Evolutionary conservation across 2,888 invertebrate species (phyloP).

Genomic region (Epicampocera succincta): DNA sequence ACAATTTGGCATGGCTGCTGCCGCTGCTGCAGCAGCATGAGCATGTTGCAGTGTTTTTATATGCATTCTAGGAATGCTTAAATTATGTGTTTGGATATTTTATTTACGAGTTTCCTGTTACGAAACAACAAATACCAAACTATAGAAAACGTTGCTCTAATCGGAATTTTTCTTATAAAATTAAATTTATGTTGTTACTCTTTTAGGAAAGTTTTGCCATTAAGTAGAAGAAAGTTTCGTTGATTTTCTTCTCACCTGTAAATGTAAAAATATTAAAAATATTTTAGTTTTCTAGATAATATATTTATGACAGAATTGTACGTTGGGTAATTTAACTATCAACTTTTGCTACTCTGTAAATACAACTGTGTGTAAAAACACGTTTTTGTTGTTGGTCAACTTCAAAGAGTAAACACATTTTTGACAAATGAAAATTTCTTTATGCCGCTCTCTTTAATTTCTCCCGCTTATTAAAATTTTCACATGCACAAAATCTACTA

Average conservation of each 20-base stretch:
- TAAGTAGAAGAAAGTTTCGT: slow-evolving; percentile 4
- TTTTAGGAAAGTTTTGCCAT: slow-evolving; percentile 54
- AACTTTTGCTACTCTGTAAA: slow-evolving; percentile 18
- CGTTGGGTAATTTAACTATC: slow-evolving; percentile 28
- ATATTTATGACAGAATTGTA: slow-evolving; percentile 34
- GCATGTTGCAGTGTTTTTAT: slow-evolving; percentile 79
- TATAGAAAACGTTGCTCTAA: slow-evolving; percentile 25
- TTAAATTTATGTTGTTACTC: slow-evolving; percentile 32
- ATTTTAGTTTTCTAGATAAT: no score
- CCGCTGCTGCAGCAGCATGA: slow-evolving; percentile 76
- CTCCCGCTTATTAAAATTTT: slow-evolving; percentile 31
- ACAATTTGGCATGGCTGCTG: slow-evolving; percentile 79
- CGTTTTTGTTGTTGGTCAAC: slow-evolving; percentile 61
- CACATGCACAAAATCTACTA: slow-evolving; percentile 9
- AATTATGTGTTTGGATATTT: slow-evolving; percentile 15
- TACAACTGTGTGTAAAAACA: slow-evolving; percentile 56
- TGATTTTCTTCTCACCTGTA: slow-evolving; percentile 38
- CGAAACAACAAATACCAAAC: slow-evolving; percentile 44
- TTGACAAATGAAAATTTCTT: slow-evolving; percentile 47
- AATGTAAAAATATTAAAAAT: slow-evolving; percentile 11
- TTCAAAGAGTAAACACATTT: slow-evolving; percentile 26
- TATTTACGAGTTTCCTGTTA: slow-evolving; percentile 10
- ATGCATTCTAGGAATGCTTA: slow-evolving; percentile 74
- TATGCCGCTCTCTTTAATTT: slow-evolving; percentile 33
- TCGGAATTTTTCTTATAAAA: background rate